phyloP scores from a whole-genome alignment of 2,888 invertebrate species.

The Kryphioiulus occultus region DNA sequence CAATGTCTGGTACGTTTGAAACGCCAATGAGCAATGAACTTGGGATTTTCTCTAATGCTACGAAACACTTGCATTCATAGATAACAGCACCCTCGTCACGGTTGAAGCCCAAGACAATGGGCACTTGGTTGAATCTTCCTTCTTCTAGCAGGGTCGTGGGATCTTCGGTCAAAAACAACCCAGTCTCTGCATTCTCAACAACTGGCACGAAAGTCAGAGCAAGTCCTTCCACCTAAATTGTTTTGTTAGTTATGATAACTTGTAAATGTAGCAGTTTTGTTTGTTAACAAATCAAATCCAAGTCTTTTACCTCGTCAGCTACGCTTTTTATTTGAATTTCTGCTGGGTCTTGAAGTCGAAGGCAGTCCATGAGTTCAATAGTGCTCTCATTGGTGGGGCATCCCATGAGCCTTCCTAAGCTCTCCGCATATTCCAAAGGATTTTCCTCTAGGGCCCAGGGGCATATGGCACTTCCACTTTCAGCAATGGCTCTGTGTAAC shows the following conservation, averaged over 20 bases:
- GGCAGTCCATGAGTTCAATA: background rate
- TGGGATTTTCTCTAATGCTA: no score
- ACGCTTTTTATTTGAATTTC: background rate
- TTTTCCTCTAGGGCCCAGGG: no score
- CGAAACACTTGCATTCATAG: conserved; percentile 33
- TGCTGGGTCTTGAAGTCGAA: background rate
- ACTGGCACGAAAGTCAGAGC: conserved; percentile 39
- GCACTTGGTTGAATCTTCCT: conserved; percentile 42
- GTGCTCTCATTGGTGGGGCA: background rate
- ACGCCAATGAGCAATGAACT: no score
- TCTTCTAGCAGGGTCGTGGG: conserved; percentile 37
- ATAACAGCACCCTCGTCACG: conserved; percentile 39
- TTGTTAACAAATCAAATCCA: no score
- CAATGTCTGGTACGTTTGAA: no score
- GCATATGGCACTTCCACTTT: no score
- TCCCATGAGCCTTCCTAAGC: background rate
- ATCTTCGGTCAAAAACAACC: conserved; percentile 39
- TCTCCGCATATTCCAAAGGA: background rate
- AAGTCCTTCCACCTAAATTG: background rate
- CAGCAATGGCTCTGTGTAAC: no score
- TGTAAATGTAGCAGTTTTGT: no score
- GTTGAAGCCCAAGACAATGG: conserved; percentile 39
- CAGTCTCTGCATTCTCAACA: conserved; percentile 22
- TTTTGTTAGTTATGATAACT: no score
- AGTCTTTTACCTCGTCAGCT: no score